These are phyloP conservation scores for Eudyptes chrysolophus DNA, from an alignment of 2,113 vertebrate genomes.

Conservation along the genomic window DNA sequence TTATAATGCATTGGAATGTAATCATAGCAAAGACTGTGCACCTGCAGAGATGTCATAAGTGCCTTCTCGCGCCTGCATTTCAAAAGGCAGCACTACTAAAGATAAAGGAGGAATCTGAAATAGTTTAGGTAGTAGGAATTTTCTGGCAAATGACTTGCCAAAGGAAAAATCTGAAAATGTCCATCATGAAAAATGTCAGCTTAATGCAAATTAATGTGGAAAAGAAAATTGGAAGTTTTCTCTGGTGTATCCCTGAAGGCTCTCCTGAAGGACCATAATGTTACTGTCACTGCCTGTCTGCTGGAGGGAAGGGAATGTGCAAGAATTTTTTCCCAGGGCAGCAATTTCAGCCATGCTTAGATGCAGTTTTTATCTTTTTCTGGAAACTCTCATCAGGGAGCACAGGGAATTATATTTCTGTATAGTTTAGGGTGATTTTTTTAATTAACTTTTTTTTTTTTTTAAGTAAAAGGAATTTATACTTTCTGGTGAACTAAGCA, in stretches of 20 bases:
- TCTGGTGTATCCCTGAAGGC: not conserved
- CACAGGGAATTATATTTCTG: not conserved
- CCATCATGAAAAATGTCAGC: not conserved
- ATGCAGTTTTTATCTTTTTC: not conserved
- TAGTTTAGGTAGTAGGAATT: not conserved
- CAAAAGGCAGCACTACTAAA: not conserved
- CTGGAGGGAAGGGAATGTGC: not conserved
- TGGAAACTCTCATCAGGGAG: not conserved
- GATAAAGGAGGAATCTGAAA: not conserved
- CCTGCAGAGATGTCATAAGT: not conserved
- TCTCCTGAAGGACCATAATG: not conserved
- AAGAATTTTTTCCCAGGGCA: not conserved
- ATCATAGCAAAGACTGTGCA: not conserved
- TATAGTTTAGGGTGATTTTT: not conserved
- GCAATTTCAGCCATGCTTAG: not conserved
- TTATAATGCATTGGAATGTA: not conserved
- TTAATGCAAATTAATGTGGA: not conserved
- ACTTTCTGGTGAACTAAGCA: not conserved
- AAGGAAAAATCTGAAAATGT: not conserved
- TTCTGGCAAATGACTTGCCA: not conserved
- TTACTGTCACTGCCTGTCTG: not conserved
- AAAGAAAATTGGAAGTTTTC: not conserved
- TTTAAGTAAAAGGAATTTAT: not conserved
- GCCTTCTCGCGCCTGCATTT: not conserved
- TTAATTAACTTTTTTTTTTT: not conserved